phyloP scores from a whole-genome alignment of 2,797 vertebrate species.

The Acrossocheilus wenchowensis region DNA sequence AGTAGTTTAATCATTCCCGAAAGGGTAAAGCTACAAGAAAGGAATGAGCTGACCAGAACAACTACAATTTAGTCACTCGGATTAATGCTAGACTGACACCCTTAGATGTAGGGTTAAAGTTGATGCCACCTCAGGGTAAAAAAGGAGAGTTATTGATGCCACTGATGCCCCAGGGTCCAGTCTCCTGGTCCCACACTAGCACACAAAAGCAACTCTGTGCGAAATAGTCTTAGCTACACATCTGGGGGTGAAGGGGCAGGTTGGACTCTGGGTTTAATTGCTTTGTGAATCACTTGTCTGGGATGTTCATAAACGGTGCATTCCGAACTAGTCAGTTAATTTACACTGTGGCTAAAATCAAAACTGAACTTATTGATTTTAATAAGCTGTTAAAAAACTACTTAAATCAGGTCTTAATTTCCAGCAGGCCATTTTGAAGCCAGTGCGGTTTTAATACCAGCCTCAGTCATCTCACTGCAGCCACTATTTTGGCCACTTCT shows the following conservation, averaged over 20 bases:
- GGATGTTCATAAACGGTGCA: conserved; percentile 28
- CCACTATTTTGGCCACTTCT: conserved; percentile 52
- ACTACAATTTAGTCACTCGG: conserved; percentile 72
- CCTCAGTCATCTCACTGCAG: conserved; percentile 29
- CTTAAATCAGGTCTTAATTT: background rate
- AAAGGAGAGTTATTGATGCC: conserved; percentile 65
- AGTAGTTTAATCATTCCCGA: conserved; percentile 36
- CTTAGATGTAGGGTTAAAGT: conserved; percentile 71
- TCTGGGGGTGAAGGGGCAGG: conserved; percentile 58
- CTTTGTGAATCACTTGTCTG: background rate
- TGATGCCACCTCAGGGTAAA: conserved; percentile 71
- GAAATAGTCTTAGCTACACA: conserved; percentile 63
- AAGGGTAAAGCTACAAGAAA: conserved; percentile 35
- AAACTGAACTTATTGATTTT: background rate
- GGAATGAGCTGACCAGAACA: conserved; percentile 62
- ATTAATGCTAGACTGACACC: conserved; percentile 77
- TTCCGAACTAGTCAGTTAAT: background rate
- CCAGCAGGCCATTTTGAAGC: background rate
- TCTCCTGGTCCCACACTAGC: conserved; percentile 67
- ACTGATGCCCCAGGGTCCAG: conserved; percentile 66
- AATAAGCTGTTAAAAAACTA: background rate
- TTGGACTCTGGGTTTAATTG: background rate
- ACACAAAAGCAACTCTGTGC: conserved; percentile 77
- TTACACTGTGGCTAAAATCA: background rate
- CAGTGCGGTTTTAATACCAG: conserved; percentile 32